Evolutionary conservation across 1,140 invertebrate genomes (phyloP).

Genomic region (Asobara japonica): DNA sequence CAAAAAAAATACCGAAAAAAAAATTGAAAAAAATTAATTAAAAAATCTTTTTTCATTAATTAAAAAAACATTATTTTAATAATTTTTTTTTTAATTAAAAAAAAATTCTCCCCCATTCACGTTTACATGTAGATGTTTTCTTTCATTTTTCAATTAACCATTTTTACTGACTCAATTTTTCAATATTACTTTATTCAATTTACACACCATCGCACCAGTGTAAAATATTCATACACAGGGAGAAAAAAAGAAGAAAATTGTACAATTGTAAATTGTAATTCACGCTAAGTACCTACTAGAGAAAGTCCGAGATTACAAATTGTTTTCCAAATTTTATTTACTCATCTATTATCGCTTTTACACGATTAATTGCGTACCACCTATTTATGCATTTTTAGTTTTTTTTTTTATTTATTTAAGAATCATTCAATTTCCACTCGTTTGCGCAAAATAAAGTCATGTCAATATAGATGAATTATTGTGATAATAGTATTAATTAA

Average conservation of each 20-base stretch:
- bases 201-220: slow-evolving; percentile 54
- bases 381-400: background rate
- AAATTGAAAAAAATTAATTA: no score
- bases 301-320: slow-evolving; percentile 48
- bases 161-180: slow-evolving; percentile 18
- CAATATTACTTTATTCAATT: slow-evolving; percentile 11
- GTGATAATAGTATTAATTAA: background rate
- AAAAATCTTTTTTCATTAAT: no score
- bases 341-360: background rate
- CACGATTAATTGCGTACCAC: slow-evolving; percentile 48
- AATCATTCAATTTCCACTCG: background rate
- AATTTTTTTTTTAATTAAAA: no score
- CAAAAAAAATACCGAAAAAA: no score
- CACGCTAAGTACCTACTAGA: slow-evolving; percentile 51
- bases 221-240: slow-evolving; percentile 55
- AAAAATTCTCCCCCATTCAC: no score
- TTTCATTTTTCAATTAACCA: slow-evolving; percentile 2
- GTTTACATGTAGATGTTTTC: no score
- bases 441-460: background rate
- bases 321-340: slow-evolving; percentile 28
- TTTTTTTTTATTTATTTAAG: background rate
- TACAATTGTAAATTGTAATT: slow-evolving; percentile 42
- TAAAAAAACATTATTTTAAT: no score
- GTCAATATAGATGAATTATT: background rate
- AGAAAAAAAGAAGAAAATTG: no score